Conservation (phyloP, 2,113 vertebrate species). For the Boulengeromyrus knoepffleri region DNA sequence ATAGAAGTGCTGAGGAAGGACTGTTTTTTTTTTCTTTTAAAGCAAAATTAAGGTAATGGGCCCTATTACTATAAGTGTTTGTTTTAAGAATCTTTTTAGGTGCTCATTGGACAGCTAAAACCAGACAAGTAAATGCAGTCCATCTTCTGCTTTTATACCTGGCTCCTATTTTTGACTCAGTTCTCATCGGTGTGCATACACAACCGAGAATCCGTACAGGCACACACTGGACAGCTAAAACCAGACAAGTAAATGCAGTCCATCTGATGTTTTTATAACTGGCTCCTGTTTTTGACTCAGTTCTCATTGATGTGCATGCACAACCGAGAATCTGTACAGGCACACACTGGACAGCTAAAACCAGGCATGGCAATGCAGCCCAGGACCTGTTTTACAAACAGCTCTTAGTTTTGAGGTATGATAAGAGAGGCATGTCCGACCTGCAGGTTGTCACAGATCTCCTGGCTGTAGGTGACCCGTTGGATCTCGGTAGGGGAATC, state of each 20-base stretch:
- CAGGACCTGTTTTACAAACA: background rate
- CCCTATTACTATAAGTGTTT: background rate
- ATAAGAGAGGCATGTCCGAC: slow-evolving; percentile 46
- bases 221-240: background rate
- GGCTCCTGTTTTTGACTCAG: background rate
- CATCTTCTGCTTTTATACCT: background rate
- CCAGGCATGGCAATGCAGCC: background rate
- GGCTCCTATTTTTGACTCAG: background rate
- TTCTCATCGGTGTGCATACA: background rate
- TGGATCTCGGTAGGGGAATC: slow-evolving; percentile 97
- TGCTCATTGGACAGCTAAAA: background rate
- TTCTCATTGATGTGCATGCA: background rate
- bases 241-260: background rate
- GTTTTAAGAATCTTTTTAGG: background rate
- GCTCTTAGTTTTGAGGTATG: background rate
- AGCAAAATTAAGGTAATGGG: background rate
- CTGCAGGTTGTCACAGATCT: slow-evolving; percentile 96
- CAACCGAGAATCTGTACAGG: background rate
- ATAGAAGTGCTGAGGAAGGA: background rate
- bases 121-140: background rate
- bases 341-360: background rate
- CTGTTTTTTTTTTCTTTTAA: background rate
- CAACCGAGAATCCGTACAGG: background rate
- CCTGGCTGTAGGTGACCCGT: slow-evolving; percentile 93
- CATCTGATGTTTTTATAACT: background rate